Percentiles rank a stretch among this genome's conserved stretches.
These are phyloP conservation scores for Lordiphosa clarofinis DNA, from an alignment of 1,140 invertebrate species.

Conservation along the genomic window DNA sequence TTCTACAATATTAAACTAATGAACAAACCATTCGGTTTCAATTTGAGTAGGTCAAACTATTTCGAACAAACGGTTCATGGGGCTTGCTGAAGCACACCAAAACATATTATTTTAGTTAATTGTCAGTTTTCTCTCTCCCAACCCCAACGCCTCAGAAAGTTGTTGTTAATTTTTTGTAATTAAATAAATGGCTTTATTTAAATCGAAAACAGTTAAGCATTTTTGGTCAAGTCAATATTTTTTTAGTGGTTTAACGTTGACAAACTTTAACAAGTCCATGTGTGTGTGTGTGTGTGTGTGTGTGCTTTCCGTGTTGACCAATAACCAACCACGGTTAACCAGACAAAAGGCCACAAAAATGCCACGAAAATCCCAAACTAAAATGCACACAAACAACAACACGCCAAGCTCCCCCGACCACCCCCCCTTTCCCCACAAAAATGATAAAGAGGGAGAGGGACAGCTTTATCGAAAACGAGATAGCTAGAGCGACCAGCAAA, in stretches of 20 bases:
- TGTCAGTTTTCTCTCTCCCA: no score
- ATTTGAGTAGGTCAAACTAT: no score
- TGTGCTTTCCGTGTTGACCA: conserved; percentile 55
- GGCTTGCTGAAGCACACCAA: no score
- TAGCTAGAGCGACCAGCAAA: conserved; percentile 1
- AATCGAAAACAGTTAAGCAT: conserved; percentile 74
- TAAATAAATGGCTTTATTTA: conserved; percentile 63
- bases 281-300: conserved; percentile 17
- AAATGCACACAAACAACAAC: conserved; percentile 72
- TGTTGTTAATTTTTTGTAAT: conserved; percentile 26
- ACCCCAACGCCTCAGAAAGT: conserved; percentile 4
- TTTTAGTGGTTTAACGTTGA: conserved; percentile 60
- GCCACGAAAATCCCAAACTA: conserved; percentile 79
- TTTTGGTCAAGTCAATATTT: conserved; percentile 75
- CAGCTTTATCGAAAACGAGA: background rate
- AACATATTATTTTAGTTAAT: no score
- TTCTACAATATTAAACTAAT: no score
- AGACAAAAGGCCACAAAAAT: conserved; percentile 80
- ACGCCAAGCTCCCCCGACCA: conserved; percentile 22
- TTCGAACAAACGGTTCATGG: no score
- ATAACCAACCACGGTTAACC: conserved; percentile 79
- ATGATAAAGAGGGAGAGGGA: conserved; percentile 21
- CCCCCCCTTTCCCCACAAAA: background rate
- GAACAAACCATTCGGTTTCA: no score
- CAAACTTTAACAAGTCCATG: conserved; percentile 24